Conservation (phyloP, 2,113 vertebrate genomes). For the Cyanoliseus patagonus region DNA sequence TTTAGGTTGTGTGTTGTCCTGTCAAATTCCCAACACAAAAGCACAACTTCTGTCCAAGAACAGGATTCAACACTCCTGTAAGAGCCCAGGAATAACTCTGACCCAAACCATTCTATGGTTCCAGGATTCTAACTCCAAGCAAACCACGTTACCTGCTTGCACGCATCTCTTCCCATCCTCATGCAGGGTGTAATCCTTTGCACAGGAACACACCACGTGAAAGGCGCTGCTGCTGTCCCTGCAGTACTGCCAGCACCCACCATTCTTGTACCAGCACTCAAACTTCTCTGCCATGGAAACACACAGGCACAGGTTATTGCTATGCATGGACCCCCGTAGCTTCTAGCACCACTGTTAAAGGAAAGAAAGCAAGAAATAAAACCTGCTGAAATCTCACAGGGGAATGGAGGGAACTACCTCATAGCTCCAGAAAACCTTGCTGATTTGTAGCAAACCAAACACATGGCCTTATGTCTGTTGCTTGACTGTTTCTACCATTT, state of each 20-base stretch:
- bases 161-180: conserved; percentile 62
- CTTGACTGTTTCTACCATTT: not conserved
- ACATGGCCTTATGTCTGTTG: accelerated
- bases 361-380: not conserved
- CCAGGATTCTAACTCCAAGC: not conserved
- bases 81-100: not conserved
- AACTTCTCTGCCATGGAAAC: conserved; percentile 43
- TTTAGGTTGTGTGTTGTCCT: accelerated
- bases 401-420: not conserved
- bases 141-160: conserved; percentile 39
- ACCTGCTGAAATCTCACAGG: not conserved
- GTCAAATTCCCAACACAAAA: not conserved
- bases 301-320: not conserved
- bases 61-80: not conserved
- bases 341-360: accelerated
- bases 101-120: not conserved
- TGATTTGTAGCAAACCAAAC: not conserved
- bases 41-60: not conserved
- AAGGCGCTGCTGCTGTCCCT: conserved; percentile 8
- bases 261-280: conserved; percentile 78
- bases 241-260: conserved; percentile 80
- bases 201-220: conserved; percentile 65
- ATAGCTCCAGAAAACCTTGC: accelerated
- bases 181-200: conserved; percentile 59
- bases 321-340: accelerated